A percentile compares a stretch with the other conserved stretches of the same genome.
These are phyloP conservation scores for Autographa pulchrina DNA, from an alignment of 2,888 invertebrate genomes.

Conservation along the genomic window DNA sequence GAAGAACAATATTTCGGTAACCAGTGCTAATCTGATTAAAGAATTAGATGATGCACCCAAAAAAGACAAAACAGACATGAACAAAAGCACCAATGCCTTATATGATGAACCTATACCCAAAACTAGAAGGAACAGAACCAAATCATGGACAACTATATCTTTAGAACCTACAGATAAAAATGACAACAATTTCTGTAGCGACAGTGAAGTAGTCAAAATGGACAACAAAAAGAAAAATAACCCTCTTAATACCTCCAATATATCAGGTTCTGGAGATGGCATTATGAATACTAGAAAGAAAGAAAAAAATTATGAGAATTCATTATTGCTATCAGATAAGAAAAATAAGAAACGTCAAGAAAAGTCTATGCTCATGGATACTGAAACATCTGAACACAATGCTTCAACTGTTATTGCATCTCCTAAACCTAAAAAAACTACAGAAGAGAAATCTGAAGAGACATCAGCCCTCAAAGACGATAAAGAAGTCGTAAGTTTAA, in stretches of 20 bases:
- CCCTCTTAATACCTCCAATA: slow-evolving; percentile 35
- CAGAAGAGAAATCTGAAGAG: slow-evolving; percentile 9
- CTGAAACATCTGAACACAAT: slow-evolving; percentile 24
- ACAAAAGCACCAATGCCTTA: slow-evolving; percentile 72
- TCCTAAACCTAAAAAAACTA: slow-evolving; percentile 18
- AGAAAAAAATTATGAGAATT: slow-evolving; percentile 23
- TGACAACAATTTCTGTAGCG: slow-evolving; percentile 71
- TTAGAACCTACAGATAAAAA: slow-evolving; percentile 37
- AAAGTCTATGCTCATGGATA: slow-evolving; percentile 24
- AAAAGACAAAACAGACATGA: slow-evolving; percentile 58
- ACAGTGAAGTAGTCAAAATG: slow-evolving; percentile 70
- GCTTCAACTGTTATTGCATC: slow-evolving; percentile 21
- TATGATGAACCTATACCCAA: slow-evolving; percentile 55
- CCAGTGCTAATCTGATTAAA: slow-evolving; percentile 67
- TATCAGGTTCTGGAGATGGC: slow-evolving; percentile 50
- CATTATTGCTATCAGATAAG: slow-evolving; percentile 41
- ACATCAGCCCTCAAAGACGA: slow-evolving; percentile 13
- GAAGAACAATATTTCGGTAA: slow-evolving; percentile 58
- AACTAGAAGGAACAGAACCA: slow-evolving; percentile 75
- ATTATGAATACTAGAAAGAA: slow-evolving; percentile 31
- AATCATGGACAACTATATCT: slow-evolving; percentile 74
- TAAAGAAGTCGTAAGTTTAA: slow-evolving; percentile 14
- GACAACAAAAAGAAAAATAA: slow-evolving; percentile 56
- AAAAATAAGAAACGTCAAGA: slow-evolving; percentile 44
- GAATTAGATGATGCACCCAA: slow-evolving; percentile 62